phyloP scores from a whole-genome alignment of 2,888 invertebrate genomes.

The Ennomos erosarius region DNA sequence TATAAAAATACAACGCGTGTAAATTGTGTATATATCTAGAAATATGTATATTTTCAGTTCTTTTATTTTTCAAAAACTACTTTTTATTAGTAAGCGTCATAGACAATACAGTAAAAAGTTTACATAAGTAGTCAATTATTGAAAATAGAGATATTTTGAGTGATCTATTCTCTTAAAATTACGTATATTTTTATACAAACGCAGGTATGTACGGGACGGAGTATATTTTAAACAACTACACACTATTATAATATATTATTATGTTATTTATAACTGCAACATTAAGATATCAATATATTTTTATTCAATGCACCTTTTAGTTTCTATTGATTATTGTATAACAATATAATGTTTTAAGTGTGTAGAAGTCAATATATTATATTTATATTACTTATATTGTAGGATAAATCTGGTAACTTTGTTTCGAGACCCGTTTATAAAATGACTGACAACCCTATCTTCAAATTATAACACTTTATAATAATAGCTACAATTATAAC shows the following conservation, averaged over 20 bases:
- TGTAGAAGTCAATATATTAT: slow-evolving; percentile 47
- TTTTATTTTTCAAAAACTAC: slow-evolving; percentile 13
- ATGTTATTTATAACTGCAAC: slow-evolving; percentile 13
- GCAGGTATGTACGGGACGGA: slow-evolving; percentile 68
- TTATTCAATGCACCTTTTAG: no score
- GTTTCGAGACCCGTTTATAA: slow-evolving; percentile 79
- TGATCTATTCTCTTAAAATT: slow-evolving; percentile 27
- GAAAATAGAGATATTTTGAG: slow-evolving; percentile 17
- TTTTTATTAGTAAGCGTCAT: not conserved
- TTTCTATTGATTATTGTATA: slow-evolving; percentile 1
- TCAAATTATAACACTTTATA: slow-evolving; percentile 28
- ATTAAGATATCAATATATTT: slow-evolving; percentile 1
- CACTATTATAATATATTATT: slow-evolving; percentile 46
- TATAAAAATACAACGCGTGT: slow-evolving; percentile 11
- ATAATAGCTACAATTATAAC: slow-evolving; percentile 26
- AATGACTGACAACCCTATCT: slow-evolving; percentile 58
- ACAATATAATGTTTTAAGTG: slow-evolving; percentile 32
- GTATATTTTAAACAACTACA: slow-evolving; percentile 59
- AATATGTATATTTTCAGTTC: slow-evolving; percentile 29
- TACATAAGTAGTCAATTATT: slow-evolving; percentile 12
- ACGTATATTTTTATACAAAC: slow-evolving; percentile 47
- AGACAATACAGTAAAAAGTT: not conserved
- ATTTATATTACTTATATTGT: slow-evolving; percentile 59
- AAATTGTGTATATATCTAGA: slow-evolving; percentile 11
- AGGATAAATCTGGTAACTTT: slow-evolving; percentile 81